Evolutionary conservation across 1,140 invertebrate species (phyloP).

Genomic region (Propsilocerus akamusi): DNA sequence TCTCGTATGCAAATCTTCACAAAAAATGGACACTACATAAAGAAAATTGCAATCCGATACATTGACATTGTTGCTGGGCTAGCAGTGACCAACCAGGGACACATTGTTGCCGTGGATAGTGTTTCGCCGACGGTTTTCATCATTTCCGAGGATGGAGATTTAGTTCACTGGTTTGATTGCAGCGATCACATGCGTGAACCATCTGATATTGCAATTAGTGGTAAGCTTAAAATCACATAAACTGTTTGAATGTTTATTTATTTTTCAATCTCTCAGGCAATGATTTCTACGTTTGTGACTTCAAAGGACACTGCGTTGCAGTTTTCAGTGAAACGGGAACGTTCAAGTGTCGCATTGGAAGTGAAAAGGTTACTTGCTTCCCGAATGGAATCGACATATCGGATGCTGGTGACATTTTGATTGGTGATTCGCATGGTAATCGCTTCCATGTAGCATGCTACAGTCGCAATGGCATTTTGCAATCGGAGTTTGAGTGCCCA

Average conservation of each 20-base stretch:
- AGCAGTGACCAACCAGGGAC: conserved; percentile 71
- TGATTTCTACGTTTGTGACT: conserved; percentile 94
- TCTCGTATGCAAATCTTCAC: conserved; percentile 94
- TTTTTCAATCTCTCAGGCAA: conserved; percentile 38
- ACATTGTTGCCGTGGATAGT: conserved; percentile 93
- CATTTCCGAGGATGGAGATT: conserved; percentile 73
- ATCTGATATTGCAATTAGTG: conserved; percentile 86
- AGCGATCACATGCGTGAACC: conserved; percentile 94
- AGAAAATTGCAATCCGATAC: conserved; percentile 81
- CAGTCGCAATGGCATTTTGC: conserved; percentile 62
- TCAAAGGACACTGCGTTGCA: conserved; percentile 93
- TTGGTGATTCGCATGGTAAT: conserved; percentile 95
- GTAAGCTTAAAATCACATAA: conserved; percentile 25
- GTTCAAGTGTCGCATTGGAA: conserved; percentile 82
- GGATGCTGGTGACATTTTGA: conserved; percentile 85
- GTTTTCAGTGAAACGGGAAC: conserved; percentile 85
- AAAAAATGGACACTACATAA: conserved; percentile 70
- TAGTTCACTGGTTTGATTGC: conserved; percentile 90
- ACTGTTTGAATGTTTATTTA: not conserved
- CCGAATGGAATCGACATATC: conserved; percentile 96
- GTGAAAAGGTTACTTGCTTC: conserved; percentile 88
- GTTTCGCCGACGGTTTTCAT: conserved; percentile 93
- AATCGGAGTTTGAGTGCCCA: conserved; percentile 90
- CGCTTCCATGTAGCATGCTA: conserved; percentile 93
- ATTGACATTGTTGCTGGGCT: conserved; percentile 96